A percentile compares a stretch with the other conserved stretches of the same genome.
Evolutionary conservation across 2,888 invertebrate genomes (phyloP).

Genomic region (Urechis unicinctus): DNA sequence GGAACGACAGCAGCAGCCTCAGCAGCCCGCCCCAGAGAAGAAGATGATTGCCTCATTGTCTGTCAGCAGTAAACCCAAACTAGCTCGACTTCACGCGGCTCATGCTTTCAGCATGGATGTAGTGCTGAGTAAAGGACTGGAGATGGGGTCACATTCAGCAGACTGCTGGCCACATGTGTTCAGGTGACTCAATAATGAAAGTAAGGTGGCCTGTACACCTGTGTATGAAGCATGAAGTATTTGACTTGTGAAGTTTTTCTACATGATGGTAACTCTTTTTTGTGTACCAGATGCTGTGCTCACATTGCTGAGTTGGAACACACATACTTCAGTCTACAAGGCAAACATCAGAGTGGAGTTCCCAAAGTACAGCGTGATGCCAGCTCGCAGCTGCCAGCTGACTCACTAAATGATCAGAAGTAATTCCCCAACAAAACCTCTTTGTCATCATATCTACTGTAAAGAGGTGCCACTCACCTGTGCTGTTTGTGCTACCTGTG

Average conservation of each 20-base stretch:
- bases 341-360: slow-evolving; percentile 52
- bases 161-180: slow-evolving; percentile 96
- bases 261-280: too few relatives aligned
- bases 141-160: slow-evolving; percentile 83
- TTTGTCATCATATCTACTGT: too few relatives aligned
- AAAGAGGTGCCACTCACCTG: too few relatives aligned
- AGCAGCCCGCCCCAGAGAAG: not conserved
- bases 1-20: slow-evolving; percentile 3
- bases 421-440: too few relatives aligned
- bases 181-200: slow-evolving; percentile 54
- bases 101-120: slow-evolving; percentile 90
- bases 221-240: too few relatives aligned
- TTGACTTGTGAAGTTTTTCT: too few relatives aligned
- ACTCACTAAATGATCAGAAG: not conserved
- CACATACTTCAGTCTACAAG: slow-evolving; percentile 78
- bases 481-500: too few relatives aligned
- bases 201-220: too few relatives aligned
- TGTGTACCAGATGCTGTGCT: slow-evolving; percentile 66
- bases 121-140: slow-evolving; percentile 77
- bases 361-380: slow-evolving; percentile 32
- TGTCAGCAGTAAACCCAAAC: slow-evolving; percentile 29
- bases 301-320: slow-evolving; percentile 89
- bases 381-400: too few relatives aligned
- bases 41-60: slow-evolving; percentile 7
- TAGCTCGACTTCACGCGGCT: slow-evolving; percentile 66